Evolutionary conservation across 2,888 invertebrate species (phyloP).

Genomic region (Scaptomyza reducta): DNA sequence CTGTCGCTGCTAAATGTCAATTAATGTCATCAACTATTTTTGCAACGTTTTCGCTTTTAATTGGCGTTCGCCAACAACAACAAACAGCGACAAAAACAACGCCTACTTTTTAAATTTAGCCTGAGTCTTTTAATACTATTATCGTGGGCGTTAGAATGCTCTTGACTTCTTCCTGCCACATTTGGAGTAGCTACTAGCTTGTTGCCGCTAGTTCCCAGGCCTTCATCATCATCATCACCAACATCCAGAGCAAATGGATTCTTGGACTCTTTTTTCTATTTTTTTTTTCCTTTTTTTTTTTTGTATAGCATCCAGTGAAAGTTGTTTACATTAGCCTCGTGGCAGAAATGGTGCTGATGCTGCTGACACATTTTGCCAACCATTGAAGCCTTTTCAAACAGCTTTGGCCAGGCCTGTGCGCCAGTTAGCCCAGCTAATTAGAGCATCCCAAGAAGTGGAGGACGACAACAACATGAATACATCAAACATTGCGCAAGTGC

Average conservation of each 20-base stretch:
- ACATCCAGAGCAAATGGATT: conserved; percentile 19
- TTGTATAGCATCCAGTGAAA: conserved; percentile 62
- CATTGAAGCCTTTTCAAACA: conserved; percentile 64
- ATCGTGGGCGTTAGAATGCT: conserved; percentile 56
- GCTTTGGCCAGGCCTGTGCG: conserved; percentile 38
- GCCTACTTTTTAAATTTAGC: conserved; percentile 31
- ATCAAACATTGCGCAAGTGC: conserved; percentile 75
- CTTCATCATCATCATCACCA: background rate
- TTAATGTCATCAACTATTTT: conserved; percentile 80
- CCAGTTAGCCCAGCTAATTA: conserved; percentile 64
- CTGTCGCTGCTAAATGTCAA: conserved; percentile 79
- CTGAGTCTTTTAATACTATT: conserved; percentile 17
- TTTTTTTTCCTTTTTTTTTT: conserved; percentile 9
- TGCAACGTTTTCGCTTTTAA: conserved; percentile 80
- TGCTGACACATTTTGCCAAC: conserved; percentile 72
- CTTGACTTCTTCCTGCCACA: conserved; percentile 61
- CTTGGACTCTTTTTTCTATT: conserved; percentile 18
- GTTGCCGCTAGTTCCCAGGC: conserved; percentile 3
- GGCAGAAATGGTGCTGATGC: conserved; percentile 33
- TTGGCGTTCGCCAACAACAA: conserved; percentile 62
- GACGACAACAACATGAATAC: conserved; percentile 47
- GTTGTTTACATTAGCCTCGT: conserved; percentile 70
- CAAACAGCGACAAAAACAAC: conserved; percentile 27
- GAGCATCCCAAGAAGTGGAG: conserved; percentile 50
- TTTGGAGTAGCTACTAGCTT: background rate